Conservation (phyloP, 2,113 vertebrate species). For the Balaenoptera acutorostrata region DNA sequence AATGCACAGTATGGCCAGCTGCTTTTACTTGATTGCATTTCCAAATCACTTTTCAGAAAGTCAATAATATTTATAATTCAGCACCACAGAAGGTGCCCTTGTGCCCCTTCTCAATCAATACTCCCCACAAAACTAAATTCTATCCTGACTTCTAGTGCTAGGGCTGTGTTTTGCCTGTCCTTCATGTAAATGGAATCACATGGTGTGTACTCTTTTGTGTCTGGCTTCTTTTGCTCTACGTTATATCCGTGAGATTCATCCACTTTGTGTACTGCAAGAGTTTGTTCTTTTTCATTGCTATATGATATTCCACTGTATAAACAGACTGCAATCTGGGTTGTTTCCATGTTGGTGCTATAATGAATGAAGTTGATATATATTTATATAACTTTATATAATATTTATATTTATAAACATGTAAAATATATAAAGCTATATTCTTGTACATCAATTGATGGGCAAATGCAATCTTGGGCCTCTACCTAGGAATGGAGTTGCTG, state of each 20-base stretch:
- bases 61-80: constrained; percentile 53
- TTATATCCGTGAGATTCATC: not conserved
- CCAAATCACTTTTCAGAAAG: constrained; percentile 54
- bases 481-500: not conserved
- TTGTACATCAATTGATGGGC: not conserved
- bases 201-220: not conserved
- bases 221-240: not conserved
- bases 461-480: not conserved
- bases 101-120: not conserved
- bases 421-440: not conserved
- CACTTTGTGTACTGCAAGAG: not conserved
- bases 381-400: not conserved
- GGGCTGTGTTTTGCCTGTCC: not conserved
- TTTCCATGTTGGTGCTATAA: not conserved
- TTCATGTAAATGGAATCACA: not conserved
- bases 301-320: not conserved
- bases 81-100: constrained; percentile 50
- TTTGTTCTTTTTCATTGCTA: not conserved
- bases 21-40: constrained; percentile 34
- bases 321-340: not conserved
- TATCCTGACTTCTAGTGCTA: not conserved
- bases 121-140: not conserved
- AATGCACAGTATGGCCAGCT: not conserved
- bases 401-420: not conserved
- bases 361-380: not conserved